Evolutionary conservation across 37 sponge, comb jelly and placozoan species (phyloP).

Genomic region (Oopsacas minuta): DNA sequence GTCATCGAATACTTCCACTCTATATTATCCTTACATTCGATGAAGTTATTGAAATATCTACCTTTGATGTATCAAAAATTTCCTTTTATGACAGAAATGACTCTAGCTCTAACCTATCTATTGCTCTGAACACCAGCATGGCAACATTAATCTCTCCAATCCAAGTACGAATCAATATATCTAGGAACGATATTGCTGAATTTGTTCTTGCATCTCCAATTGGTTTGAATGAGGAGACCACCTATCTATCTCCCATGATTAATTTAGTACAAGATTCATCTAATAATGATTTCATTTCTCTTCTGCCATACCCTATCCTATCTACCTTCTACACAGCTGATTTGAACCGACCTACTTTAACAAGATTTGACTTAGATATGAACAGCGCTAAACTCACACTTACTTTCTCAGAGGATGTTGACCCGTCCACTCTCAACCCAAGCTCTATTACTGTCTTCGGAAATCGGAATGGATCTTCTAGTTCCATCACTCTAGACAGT

Average conservation of each 20-base stretch:
- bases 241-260: slow-evolving; percentile 30
- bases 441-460: slow-evolving; percentile 31
- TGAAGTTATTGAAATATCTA: slow-evolving; percentile 46
- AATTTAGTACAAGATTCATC: slow-evolving; percentile 35
- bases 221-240: slow-evolving; percentile 32
- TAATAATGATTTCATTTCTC: slow-evolving; percentile 24
- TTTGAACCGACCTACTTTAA: slow-evolving; percentile 34
- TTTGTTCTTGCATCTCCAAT: slow-evolving; percentile 41
- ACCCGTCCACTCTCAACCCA: slow-evolving; percentile 51
- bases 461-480: not conserved
- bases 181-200: not conserved
- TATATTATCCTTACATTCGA: slow-evolving; percentile 54
- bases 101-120: not conserved
- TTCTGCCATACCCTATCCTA: slow-evolving; percentile 24
- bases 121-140: slow-evolving; percentile 18
- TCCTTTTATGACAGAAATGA: slow-evolving; percentile 22
- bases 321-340: slow-evolving; percentile 31
- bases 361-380: slow-evolving; percentile 63
- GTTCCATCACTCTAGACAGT: slow-evolving; percentile 20
- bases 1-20: slow-evolving; percentile 36
- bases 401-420: slow-evolving; percentile 75
- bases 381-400: slow-evolving; percentile 52
- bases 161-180: slow-evolving; percentile 30
- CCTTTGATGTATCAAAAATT: slow-evolving; percentile 24
- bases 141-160: not conserved